phyloP scores from a whole-genome alignment of 2,113 vertebrate genomes.

The Thalassarche chlororhynchos region DNA sequence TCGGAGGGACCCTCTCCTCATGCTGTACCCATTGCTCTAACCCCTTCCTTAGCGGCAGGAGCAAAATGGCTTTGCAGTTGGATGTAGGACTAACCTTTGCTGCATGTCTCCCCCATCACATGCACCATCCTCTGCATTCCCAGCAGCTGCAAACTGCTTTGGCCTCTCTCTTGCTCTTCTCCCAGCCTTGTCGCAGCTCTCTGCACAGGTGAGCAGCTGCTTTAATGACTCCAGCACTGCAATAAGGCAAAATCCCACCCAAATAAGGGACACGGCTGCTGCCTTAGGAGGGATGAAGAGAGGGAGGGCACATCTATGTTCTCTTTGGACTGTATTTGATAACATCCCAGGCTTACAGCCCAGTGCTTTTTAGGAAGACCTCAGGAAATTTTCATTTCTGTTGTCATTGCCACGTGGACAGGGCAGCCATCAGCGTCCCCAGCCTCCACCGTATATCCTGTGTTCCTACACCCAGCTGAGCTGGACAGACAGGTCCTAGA shows the following conservation, averaged over 20 bases:
- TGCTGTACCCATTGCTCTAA: background rate
- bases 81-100: accelerated
- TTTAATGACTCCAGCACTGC: background rate
- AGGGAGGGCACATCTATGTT: background rate
- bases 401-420: background rate
- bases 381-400: background rate
- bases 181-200: background rate
- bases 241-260: background rate
- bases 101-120: background rate
- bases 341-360: background rate
- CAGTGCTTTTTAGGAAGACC: background rate
- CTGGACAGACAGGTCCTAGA: background rate
- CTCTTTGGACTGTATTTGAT: background rate
- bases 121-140: background rate
- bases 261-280: background rate
- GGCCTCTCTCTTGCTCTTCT: background rate
- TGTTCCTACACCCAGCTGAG: background rate
- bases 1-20: background rate
- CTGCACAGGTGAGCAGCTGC: background rate
- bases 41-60: background rate
- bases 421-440: background rate
- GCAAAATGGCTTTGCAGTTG: background rate
- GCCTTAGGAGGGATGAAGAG: background rate
- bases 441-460: background rate
- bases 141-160: background rate